A percentile compares a stretch with the other conserved stretches of the same genome.
Conservation (phyloP, 1,140 invertebrate genomes). For the Archivesica marissinica region DNA sequence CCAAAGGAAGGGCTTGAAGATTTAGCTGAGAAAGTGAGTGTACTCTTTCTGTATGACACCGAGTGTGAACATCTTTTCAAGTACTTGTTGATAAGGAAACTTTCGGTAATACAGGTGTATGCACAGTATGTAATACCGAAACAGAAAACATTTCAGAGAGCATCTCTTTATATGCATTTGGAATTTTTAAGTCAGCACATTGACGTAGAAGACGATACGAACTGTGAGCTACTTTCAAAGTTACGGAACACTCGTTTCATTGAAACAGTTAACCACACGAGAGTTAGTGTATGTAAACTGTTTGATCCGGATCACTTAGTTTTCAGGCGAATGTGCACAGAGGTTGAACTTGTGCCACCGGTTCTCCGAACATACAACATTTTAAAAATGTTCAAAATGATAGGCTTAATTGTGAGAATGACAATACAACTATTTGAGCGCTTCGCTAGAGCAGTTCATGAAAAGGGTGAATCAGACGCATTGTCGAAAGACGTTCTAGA, state of each 20-base stretch:
- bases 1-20: constrained; percentile 54
- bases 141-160: constrained; percentile 18
- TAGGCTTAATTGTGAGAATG: constrained; percentile 60
- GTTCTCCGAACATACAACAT: constrained; percentile 24
- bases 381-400: constrained; percentile 42
- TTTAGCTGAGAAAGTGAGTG: constrained; percentile 30
- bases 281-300: constrained; percentile 15
- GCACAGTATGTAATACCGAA: constrained; percentile 58
- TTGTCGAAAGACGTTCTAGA: constrained; percentile 21
- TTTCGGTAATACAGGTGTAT: constrained; percentile 58
- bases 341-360: constrained; percentile 51
- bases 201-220: neutral
- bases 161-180: constrained; percentile 56
- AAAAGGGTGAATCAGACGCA: constrained; percentile 2
- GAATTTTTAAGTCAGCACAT: constrained; percentile 8
- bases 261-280: neutral
- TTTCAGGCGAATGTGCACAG: constrained; percentile 61
- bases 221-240: neutral
- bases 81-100: constrained; percentile 21
- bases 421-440: constrained; percentile 48
- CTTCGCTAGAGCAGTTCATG: constrained; percentile 62
- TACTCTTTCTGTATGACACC: constrained; percentile 9
- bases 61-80: neutral
- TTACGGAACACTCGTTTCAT: constrained; percentile 47
- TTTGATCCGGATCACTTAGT: constrained; percentile 60